These are phyloP conservation scores for Ganaspis brasiliensis DNA, from an alignment of 2,888 invertebrate species.

Conservation along the genomic window DNA sequence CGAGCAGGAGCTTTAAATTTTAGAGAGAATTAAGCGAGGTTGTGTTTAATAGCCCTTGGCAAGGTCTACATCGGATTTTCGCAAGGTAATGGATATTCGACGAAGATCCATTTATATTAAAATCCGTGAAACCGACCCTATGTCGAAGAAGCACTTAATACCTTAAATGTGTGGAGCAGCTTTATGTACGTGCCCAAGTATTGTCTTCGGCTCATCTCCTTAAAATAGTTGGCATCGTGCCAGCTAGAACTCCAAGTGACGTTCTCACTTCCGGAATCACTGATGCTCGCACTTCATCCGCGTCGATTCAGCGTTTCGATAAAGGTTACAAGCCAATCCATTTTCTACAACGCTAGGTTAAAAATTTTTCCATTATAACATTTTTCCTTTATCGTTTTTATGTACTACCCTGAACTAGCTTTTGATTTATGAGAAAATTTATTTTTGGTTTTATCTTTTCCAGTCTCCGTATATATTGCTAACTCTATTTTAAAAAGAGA, in stretches of 20 bases:
- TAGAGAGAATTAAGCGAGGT: slow-evolving; percentile 17
- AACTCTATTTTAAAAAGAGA: not conserved
- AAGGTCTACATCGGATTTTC: slow-evolving; percentile 32
- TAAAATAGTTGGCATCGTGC: slow-evolving; percentile 38
- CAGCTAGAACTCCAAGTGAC: slow-evolving; percentile 28
- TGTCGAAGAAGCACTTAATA: slow-evolving; percentile 31
- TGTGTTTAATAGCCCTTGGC: slow-evolving; percentile 32
- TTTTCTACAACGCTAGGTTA: slow-evolving; percentile 20
- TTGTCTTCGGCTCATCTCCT: slow-evolving; percentile 38
- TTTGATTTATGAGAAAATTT: not conserved
- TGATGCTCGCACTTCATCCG: slow-evolving; percentile 26
- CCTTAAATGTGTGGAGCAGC: slow-evolving; percentile 22
- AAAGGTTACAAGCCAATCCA: slow-evolving; percentile 25
- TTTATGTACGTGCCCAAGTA: slow-evolving; percentile 35
- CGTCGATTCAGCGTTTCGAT: slow-evolving; percentile 32
- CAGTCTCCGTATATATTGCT: not conserved
- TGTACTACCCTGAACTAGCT: not conserved
- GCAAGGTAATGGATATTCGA: slow-evolving; percentile 40
- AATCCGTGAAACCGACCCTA: slow-evolving; percentile 37
- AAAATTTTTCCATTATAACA: slow-evolving; percentile 20
- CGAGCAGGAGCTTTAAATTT: slow-evolving; percentile 24
- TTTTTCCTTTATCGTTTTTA: slow-evolving; percentile 19
- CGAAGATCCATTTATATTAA: slow-evolving; percentile 38
- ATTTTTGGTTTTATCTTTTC: not conserved
- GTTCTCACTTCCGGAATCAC: slow-evolving; percentile 37